Percentiles rank a stretch among this genome's conserved stretches.
Evolutionary conservation across 2,888 invertebrate species (phyloP).

Genomic region (Heteromurus nitidus): DNA sequence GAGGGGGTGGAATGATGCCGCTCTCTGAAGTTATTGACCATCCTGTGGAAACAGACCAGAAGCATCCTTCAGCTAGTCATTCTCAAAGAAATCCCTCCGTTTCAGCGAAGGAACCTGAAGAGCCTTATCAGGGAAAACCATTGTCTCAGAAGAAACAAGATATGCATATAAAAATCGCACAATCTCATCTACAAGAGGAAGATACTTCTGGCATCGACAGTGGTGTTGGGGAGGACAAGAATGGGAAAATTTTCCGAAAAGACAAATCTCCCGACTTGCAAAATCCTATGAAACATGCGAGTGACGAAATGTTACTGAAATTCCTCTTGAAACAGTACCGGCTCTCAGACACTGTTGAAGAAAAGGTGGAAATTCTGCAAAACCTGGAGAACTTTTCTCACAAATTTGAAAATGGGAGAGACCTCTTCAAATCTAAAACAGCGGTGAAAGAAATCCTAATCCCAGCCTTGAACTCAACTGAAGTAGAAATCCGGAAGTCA

Average conservation of each 20-base stretch:
- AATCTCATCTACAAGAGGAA: conserved; percentile 53
- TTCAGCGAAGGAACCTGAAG: background rate
- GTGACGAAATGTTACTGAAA: conserved; percentile 66
- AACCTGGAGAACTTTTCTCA: conserved; percentile 72
- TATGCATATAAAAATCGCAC: conserved; percentile 68
- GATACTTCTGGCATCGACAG: background rate
- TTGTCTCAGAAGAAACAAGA: conserved; percentile 62
- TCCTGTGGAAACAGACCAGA: conserved; percentile 33
- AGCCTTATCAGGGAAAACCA: conserved; percentile 27
- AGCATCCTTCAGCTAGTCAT: conserved; percentile 17
- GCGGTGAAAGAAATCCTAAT: conserved; percentile 70
- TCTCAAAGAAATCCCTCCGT: background rate
- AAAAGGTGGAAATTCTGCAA: conserved; percentile 69
- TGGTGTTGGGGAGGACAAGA: background rate
- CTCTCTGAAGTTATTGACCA: conserved; percentile 60
- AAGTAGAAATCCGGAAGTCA: conserved; percentile 65
- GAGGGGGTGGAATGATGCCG: conserved; percentile 50
- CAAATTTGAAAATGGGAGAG: conserved; percentile 72
- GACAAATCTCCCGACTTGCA: conserved; percentile 69
- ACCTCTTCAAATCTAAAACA: conserved; percentile 66
- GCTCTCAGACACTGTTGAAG: conserved; percentile 61
- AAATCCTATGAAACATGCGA: conserved; percentile 69
- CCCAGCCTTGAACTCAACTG: conserved; percentile 69
- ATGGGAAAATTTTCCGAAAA: conserved; percentile 55
- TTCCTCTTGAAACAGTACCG: conserved; percentile 70